These are phyloP conservation scores for Bursaphelenchus okinawaensis DNA, from an alignment of 2,888 invertebrate species.

Conservation along the genomic window DNA sequence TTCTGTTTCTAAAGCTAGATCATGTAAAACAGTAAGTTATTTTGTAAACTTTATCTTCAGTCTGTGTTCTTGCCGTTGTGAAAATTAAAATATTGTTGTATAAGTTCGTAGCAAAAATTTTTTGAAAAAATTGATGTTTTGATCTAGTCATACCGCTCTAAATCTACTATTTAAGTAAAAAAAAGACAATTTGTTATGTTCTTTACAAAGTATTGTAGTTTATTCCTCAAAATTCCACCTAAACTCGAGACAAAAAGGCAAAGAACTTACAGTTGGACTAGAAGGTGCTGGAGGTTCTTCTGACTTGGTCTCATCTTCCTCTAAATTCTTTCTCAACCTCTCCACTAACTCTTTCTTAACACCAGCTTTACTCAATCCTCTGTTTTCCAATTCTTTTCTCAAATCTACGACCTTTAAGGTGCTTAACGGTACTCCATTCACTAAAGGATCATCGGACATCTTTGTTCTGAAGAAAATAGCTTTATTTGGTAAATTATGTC, in stretches of 20 bases:
- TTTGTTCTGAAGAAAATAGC: too few relatives aligned
- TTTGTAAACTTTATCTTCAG: too few relatives aligned
- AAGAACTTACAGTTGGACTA: neutral
- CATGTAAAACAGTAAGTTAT: too few relatives aligned
- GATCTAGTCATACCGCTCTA: too few relatives aligned
- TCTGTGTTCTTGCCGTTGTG: too few relatives aligned
- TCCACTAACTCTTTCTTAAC: conserved; percentile 44
- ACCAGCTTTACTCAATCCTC: conserved; percentile 38
- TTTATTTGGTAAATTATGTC: too few relatives aligned
- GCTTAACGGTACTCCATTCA: conserved; percentile 35
- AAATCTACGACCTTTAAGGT: conserved; percentile 44
- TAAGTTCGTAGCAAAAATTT: too few relatives aligned
- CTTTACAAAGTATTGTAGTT: neutral
- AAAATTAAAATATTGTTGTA: too few relatives aligned
- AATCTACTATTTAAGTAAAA: too few relatives aligned
- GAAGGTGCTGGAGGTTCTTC: neutral
- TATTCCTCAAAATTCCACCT: neutral
- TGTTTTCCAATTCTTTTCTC: conserved; percentile 37
- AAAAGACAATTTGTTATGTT: too few relatives aligned
- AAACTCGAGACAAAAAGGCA: neutral
- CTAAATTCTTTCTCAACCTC: conserved; percentile 26
- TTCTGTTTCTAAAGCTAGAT: too few relatives aligned
- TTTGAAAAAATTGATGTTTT: too few relatives aligned
- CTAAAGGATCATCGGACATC: conserved; percentile 24
- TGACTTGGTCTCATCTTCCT: conserved; percentile 14